Evolutionary conservation across 2,888 invertebrate species (phyloP), one percentile per base, ranked within the genome.

Genomic region (Pandemis cinnamomeana): DNA sequence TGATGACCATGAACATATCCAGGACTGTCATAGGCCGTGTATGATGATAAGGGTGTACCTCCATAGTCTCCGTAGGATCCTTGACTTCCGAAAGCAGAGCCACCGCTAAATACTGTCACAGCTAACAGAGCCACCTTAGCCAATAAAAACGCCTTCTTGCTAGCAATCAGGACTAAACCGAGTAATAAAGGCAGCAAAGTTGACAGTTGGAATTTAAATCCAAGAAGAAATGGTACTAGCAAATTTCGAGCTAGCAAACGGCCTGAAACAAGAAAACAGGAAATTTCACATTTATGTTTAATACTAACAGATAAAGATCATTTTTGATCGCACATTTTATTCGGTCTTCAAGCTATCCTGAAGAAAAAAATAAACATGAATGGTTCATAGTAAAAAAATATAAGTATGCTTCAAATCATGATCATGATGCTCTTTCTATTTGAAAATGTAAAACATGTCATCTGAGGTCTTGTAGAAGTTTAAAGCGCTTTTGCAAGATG

Each of bases 141-240:
- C 15, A 98, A 83, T 2, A 97, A 84, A 62, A 97, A 94, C 0
- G 97, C 97, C 83, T 98, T 98, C 83, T 97, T 97, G 27, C 97
- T 96, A 3, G 97, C 92, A 60, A 97, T 82, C 63, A 97, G 95
- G 53, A 97, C 88, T 8, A 95, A 84, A 0, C 97, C 97, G 76
- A 98, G 95, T 8, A 97, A 83, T 68, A 98, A 84, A 0, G 97
- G 97, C 15, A 97, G 89, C 75, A 98, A 86, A 0, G 97, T 96
- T 1, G 96, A 95, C 61, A 97, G 89, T 83, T 97, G 97, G 83
- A 98, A 97, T 89, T 97, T 97, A 79, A 97, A 95, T 7, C 97
- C 97, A 11, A 97, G 93, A 0, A 98, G 94, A 80, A 97, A 95
- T 41, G 97, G 97, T 20, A 98, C 91, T n/a, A 97, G 82, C 71